A percentile compares a stretch with the other conserved stretches of the same genome.
These are phyloP conservation scores for Talpa occidentalis DNA, from an alignment of 2,113 vertebrate species.

Conservation along the genomic window DNA sequence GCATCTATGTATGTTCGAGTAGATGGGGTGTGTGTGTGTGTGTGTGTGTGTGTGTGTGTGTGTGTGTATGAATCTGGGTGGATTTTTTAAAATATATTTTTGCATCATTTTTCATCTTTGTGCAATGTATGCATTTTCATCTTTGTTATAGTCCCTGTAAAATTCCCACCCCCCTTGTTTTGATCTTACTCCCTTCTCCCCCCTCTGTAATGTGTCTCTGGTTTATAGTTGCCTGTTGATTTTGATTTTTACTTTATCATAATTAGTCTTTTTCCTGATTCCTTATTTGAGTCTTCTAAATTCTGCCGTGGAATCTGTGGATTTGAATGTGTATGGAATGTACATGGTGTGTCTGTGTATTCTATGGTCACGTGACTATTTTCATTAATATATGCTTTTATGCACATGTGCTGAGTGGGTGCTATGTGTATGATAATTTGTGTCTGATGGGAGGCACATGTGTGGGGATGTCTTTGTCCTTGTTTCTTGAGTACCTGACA, in stretches of 20 bases:
- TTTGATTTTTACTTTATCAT: too few relatives aligned
- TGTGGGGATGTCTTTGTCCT: constrained; percentile 66
- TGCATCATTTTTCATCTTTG: too few relatives aligned
- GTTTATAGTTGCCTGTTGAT: too few relatives aligned
- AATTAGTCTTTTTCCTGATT: too few relatives aligned
- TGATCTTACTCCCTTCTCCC: too few relatives aligned
- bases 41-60: background rate
- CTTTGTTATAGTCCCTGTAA: too few relatives aligned
- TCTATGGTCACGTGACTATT: background rate
- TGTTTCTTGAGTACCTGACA: background rate
- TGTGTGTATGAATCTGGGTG: too few relatives aligned
- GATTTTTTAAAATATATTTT: too few relatives aligned
- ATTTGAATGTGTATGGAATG: background rate
- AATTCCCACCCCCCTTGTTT: too few relatives aligned
- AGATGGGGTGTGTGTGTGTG: background rate
- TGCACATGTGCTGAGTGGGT: background rate
- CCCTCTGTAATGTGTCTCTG: too few relatives aligned
- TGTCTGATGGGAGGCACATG: constrained; percentile 3
- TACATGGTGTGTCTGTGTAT: background rate
- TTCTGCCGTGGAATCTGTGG: background rate
- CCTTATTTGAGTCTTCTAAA: too few relatives aligned
- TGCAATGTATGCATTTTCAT: too few relatives aligned
- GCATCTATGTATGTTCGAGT: background rate
- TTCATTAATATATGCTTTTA: background rate
- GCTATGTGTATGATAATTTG: background rate